Conservation (phyloP, 1,140 invertebrate genomes). For the Zaprionus ornatus region DNA sequence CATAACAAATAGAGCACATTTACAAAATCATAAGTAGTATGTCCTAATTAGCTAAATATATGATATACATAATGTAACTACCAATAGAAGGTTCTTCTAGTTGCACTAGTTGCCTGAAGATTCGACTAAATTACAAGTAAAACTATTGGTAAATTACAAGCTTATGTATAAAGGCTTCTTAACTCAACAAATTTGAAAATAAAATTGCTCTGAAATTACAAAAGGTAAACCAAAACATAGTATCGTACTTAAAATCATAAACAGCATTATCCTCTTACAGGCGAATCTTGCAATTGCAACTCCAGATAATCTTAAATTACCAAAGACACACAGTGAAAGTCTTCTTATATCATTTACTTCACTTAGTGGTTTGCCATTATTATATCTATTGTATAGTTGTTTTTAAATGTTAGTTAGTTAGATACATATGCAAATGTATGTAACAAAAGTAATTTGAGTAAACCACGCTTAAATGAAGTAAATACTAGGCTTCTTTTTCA, state of each 20-base stretch:
- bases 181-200: conserved; percentile 27
- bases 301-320: conserved; percentile 26
- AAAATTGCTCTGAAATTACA: conserved; percentile 75
- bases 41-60: conserved; percentile 19
- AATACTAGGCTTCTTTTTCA: conserved; percentile 24
- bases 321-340: conserved; percentile 29
- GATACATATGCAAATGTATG: not conserved
- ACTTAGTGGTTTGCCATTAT: not conserved
- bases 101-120: not conserved
- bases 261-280: conserved; percentile 32
- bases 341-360: not conserved
- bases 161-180: conserved; percentile 37
- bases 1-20: conserved; percentile 34
- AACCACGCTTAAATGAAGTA: conserved; percentile 1
- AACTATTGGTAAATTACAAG: conserved; percentile 21
- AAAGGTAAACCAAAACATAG: conserved; percentile 53
- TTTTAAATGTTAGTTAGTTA: conserved; percentile 1
- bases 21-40: conserved; percentile 39
- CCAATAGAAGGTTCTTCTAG: conserved; percentile 9
- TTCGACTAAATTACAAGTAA: conserved; percentile 24
- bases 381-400: not conserved
- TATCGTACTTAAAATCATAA: conserved; percentile 65
- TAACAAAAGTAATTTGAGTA: not conserved
- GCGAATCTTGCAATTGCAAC: conserved; percentile 19
- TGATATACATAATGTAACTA: conserved; percentile 1